Base-by-base conservation (phyloP, 2,888 invertebrate species). In the Hirtodrosophila histrioides region DNA sequence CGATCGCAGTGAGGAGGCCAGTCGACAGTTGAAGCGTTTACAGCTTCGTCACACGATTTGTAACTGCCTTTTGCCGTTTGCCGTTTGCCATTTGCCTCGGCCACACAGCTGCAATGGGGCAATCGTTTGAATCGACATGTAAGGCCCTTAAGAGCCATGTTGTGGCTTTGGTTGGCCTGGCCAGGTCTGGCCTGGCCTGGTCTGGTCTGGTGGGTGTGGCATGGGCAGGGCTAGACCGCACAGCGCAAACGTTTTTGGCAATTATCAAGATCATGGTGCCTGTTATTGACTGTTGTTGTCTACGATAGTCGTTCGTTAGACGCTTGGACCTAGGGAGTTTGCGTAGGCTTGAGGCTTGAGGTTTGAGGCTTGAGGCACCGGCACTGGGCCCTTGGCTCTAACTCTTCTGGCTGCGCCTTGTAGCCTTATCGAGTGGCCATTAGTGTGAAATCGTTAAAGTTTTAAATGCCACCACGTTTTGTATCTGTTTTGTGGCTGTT, bases 141-240 rank as follows among this genome's bases (percentile, higher is more conserved):
- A 79, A 79, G 84, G 86, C 84, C 84, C 84, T 88, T 84, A 88
- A 88, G 86, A 84, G 88, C 65, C 80, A 83, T 84, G 83, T 80
- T 55, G 68, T 45, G 39, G 51, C 63, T 58, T 61, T 54, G 45
- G 45, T 29, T 35, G 24, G 39, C 23, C 35, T 36, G 50, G 49
- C 2, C 17, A 51, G 45, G 45, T 29, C 61, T 17, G 40, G 45
- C 41, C 35, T 35, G 24, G 39, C 23, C 35, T 36, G 50, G 49
- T 17, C 17, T 17, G 17, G 17, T 17, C 17, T 67, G 45, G 70
- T 75, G 82, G 82, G 72, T 75, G 86, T 87, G 83, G 72, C 67
- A 44, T 41, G 51, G 17, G 56, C 46, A 33, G 49, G 58, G 66
- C 64, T 23, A 43, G 72, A 73, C 73, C 73, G 72, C 73, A 74